Evolutionary conservation across 2,113 vertebrate species (phyloP), one percentile per base, ranked within the genome.

Genomic region (Todiramphus saurophagus): DNA sequence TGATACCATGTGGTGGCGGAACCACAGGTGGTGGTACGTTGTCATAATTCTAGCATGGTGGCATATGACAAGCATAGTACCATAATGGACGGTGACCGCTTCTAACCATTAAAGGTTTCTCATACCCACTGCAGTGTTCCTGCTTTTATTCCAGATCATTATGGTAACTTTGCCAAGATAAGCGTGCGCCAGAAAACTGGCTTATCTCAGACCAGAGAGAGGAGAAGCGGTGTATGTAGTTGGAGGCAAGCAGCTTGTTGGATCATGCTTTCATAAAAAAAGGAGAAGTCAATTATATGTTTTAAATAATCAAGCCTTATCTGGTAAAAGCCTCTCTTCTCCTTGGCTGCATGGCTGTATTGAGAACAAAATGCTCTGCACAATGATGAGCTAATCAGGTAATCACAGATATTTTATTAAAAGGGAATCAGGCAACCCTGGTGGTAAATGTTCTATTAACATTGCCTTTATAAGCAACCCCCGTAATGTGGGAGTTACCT

Each of bases 331-430:
- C 64, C 66, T 68, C 48, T 90, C 69, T 48, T 70, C 63, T 87
- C 75, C 68, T 80, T 51, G 77, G 64, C 44, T 96, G 64, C 68
- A 35, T 59, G 91, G 50, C 30, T 50, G 53, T 59, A 63, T 70
- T 58, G 92, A 97, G 83, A 93, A 70, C 84, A 87, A 89, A 78
- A 73, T 58, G 58, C 72, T 69, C 50, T 75, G 72, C 81, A 83
- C 90, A 88, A 75, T 87, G 70, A 53, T 76, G 95, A 74, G 84
- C 80, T 96, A 93, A 94, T 95, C 63, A 83, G 92, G 81, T 95
- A 94, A 94, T 97, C 59, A 69, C n/a, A 94, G 64, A 59, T 87
- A 74, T 80, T 93, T 87, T 89, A 90, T 95, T 90, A 76, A 74
- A 93, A 90, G 51, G 78, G 70, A 95, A 39, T 35, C 77, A 72